Conservation (phyloP, 2,113 vertebrate species). For the Panurus biarmicus region DNA sequence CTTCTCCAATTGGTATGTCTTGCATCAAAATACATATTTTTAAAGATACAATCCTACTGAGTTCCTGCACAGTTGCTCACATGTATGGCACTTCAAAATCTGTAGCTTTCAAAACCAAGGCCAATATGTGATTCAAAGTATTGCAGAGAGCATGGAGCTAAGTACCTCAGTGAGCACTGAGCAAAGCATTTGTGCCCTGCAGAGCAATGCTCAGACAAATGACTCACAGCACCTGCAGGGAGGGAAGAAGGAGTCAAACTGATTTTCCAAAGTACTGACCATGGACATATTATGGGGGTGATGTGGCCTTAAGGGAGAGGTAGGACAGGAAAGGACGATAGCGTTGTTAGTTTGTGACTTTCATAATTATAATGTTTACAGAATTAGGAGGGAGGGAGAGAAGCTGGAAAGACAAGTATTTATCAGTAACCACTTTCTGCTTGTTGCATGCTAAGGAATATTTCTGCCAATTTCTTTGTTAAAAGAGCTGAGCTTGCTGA, state of each 20-base stretch:
- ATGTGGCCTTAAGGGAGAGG: not conserved
- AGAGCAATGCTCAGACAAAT: not conserved
- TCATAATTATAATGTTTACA: not conserved
- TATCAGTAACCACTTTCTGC: not conserved
- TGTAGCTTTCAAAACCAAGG: not conserved
- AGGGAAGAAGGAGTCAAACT: conserved; percentile 8
- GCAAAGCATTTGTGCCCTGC: not conserved
- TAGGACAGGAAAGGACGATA: not conserved
- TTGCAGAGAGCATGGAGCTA: not conserved
- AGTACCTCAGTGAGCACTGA: not conserved
- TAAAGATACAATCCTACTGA: not conserved
- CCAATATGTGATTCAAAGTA: not conserved
- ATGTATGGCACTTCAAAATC: not conserved
- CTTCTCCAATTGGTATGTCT: not conserved
- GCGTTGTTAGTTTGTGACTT: not conserved
- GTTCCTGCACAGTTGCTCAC: not conserved
- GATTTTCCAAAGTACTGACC: conserved; percentile 15
- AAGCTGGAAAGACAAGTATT: not conserved
- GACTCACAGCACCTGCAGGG: conserved; percentile 15
- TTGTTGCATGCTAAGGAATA: not conserved
- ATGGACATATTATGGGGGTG: not conserved
- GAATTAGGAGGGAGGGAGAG: not conserved
- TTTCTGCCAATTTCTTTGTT: not conserved
- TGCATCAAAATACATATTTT: not conserved
- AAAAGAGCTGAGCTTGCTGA: not conserved